Percentiles rank a stretch among this genome's conserved stretches.
Evolutionary conservation across 1,140 invertebrate genomes (phyloP).

Genomic region (Frieseomelitta varia): DNA sequence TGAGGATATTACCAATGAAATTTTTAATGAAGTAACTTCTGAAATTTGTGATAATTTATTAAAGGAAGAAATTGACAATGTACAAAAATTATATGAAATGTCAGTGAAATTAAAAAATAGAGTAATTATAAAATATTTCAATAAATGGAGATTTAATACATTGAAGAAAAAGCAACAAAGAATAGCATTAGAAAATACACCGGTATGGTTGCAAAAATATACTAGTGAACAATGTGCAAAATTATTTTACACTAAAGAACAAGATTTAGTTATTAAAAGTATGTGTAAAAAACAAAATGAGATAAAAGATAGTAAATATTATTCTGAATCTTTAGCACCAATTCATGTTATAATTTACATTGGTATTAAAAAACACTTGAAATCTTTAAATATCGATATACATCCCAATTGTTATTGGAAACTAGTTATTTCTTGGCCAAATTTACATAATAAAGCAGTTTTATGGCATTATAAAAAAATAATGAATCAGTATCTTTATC

Average conservation of each 20-base stretch:
- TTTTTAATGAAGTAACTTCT: conserved; percentile 74
- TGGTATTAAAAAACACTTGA: conserved; percentile 75
- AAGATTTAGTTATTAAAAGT: conserved; percentile 81
- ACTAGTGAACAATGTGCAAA: conserved; percentile 82
- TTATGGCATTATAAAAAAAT: conserved; percentile 73
- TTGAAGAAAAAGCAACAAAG: conserved; percentile 74
- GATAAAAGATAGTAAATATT: background rate
- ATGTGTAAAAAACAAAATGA: conserved; percentile 72
- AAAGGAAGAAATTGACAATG: conserved; percentile 65
- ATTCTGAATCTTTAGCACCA: conserved; percentile 54
- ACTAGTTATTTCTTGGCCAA: conserved; percentile 84
- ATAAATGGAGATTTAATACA: conserved; percentile 79
- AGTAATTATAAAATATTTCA: conserved; percentile 80
- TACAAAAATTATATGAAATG: conserved; percentile 68
- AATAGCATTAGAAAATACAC: conserved; percentile 84
- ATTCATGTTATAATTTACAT: conserved; percentile 71
- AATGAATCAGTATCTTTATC: conserved; percentile 72
- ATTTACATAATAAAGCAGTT: conserved; percentile 66
- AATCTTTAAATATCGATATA: conserved; percentile 58
- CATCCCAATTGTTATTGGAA: conserved; percentile 85
- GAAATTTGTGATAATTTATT: conserved; percentile 66
- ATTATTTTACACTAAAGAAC: conserved; percentile 80
- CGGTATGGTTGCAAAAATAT: conserved; percentile 84
- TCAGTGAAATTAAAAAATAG: conserved; percentile 59
- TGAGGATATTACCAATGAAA: conserved; percentile 61